Conservation (phyloP, 1,140 invertebrate species). For the Cylas formicarius region DNA sequence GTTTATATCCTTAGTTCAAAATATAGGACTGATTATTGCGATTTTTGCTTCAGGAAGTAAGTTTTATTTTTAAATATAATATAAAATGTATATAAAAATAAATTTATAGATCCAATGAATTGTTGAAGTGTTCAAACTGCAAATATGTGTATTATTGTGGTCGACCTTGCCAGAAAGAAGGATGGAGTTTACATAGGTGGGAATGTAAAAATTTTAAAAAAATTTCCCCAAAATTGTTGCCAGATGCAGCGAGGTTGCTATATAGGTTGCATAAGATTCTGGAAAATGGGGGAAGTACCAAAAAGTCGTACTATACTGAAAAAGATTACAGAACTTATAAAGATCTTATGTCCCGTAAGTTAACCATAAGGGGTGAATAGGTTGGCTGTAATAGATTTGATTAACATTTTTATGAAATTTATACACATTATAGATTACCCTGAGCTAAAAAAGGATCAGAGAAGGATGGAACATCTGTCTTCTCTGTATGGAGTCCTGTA, state of each 20-base stretch:
- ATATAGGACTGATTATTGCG: slow-evolving; percentile 50
- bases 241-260: slow-evolving; percentile 61
- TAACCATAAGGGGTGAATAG: no score
- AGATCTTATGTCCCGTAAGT: slow-evolving; percentile 80
- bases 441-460: slow-evolving; percentile 63
- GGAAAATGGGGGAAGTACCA: slow-evolving; percentile 54
- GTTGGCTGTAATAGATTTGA: neutral
- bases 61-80: slow-evolving; percentile 18
- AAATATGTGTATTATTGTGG: slow-evolving; percentile 75
- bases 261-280: slow-evolving; percentile 61
- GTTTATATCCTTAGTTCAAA: slow-evolving; percentile 52
- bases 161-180: slow-evolving; percentile 61
- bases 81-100: neutral
- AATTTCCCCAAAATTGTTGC: slow-evolving; percentile 56
- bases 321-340: slow-evolving; percentile 67
- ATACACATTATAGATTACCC: slow-evolving; percentile 56
- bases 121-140: slow-evolving; percentile 71
- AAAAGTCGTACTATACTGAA: slow-evolving; percentile 58
- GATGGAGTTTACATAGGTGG: slow-evolving; percentile 67
- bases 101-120: slow-evolving; percentile 50
- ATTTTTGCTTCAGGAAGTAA: slow-evolving; percentile 57
- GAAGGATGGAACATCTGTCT: slow-evolving; percentile 67
- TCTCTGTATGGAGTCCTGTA: slow-evolving; percentile 57
- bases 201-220: slow-evolving; percentile 68
- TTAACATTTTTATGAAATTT: slow-evolving; percentile 4